These are phyloP conservation scores for Lasioglossum albipes DNA, from an alignment of 1,140 invertebrate species.

Conservation along the genomic window DNA sequence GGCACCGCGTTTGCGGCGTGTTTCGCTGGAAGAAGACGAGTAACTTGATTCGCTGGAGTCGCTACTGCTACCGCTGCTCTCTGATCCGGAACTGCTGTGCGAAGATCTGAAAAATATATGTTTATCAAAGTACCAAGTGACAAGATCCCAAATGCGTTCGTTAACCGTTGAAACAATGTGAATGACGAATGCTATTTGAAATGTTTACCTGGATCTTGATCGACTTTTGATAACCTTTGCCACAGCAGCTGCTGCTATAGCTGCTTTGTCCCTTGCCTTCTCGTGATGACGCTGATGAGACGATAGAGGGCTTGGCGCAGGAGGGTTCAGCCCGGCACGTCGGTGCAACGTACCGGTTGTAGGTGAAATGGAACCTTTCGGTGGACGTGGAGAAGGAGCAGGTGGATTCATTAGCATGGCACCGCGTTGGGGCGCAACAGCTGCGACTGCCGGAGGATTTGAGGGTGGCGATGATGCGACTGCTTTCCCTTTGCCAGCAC, in stretches of 20 bases:
- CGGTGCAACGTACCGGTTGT: constrained; percentile 74
- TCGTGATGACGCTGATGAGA: constrained; percentile 74
- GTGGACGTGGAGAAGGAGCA: constrained; percentile 81
- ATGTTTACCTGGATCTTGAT: constrained; percentile 75
- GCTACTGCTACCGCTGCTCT: constrained; percentile 80
- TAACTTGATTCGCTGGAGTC: constrained; percentile 80
- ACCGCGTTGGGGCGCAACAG: constrained; percentile 70
- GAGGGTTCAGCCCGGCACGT: constrained; percentile 77
- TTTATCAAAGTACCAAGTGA: constrained; percentile 8
- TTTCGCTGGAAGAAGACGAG: constrained; percentile 81
- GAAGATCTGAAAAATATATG: constrained; percentile 70
- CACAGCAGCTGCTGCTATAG: constrained; percentile 75
- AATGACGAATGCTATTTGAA: not conserved
- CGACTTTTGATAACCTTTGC: constrained; percentile 78
- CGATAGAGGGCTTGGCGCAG: constrained; percentile 73
- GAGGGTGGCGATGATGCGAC: constrained; percentile 68
- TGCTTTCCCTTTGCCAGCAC: constrained; percentile 72
- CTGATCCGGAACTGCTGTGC: constrained; percentile 78
- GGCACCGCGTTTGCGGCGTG: constrained; percentile 80
- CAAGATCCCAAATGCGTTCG: not conserved
- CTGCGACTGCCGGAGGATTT: constrained; percentile 49
- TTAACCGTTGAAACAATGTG: not conserved
- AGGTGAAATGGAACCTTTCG: constrained; percentile 75
- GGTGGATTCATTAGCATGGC: constrained; percentile 86
- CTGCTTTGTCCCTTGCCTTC: constrained; percentile 73